Conservation (phyloP, 2,888 invertebrate species). For the Erebia ligea region DNA sequence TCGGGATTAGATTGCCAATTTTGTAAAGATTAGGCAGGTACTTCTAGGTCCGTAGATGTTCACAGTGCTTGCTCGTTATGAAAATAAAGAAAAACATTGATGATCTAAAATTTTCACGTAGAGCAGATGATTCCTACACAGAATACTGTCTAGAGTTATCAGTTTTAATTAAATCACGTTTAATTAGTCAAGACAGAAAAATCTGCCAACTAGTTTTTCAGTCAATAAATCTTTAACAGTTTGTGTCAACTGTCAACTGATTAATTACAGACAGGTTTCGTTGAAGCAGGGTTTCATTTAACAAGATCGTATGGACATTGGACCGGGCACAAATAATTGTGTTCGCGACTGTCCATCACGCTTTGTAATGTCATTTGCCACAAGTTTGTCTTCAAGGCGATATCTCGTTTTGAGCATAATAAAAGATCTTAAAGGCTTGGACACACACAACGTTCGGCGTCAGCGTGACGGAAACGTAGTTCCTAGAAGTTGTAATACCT, state of each 20-base stretch:
- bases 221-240: neutral
- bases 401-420: constrained; percentile 72
- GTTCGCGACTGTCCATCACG: constrained; percentile 53
- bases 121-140: too few species aligned
- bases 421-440: constrained; percentile 57
- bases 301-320: constrained; percentile 25
- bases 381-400: constrained; percentile 72
- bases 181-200: neutral
- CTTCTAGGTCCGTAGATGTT: too few species aligned
- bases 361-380: constrained; percentile 48
- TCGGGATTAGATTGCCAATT: too few species aligned
- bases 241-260: neutral
- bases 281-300: neutral
- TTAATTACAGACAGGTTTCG: neutral
- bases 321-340: constrained; percentile 39
- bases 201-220: neutral
- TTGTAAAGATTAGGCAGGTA: too few species aligned
- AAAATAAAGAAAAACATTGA: neutral
- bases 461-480: neutral
- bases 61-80: too few species aligned
- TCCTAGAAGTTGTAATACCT: neutral
- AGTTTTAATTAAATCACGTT: too few species aligned
- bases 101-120: neutral
- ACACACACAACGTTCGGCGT: neutral
- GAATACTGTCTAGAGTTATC: too few species aligned